These are phyloP conservation scores for Petrocephalus sullivani DNA, from an alignment of 2,797 vertebrate genomes.

Conservation along the genomic window DNA sequence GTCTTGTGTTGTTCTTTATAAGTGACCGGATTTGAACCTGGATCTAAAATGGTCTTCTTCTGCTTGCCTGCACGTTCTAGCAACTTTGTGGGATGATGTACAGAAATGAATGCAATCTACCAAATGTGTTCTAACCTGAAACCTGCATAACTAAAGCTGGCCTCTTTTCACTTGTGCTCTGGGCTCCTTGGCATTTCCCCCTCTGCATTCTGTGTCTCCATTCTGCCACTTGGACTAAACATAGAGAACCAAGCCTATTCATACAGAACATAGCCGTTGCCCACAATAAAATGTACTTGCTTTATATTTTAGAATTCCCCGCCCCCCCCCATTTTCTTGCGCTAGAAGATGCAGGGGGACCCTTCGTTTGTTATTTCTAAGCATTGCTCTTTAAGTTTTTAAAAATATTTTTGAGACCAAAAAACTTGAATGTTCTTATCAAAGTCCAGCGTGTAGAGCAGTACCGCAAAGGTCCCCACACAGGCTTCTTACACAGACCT, in stretches of 20 bases:
- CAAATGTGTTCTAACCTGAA: constrained; percentile 1
- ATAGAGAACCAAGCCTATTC: neutral
- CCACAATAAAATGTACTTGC: neutral
- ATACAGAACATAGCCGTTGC: neutral
- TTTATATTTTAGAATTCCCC: neutral
- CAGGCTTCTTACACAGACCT: neutral
- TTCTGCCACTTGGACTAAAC: neutral
- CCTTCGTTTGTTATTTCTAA: neutral
- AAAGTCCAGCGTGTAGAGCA: neutral
- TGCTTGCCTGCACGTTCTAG: neutral
- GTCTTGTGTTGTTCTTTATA: constrained; percentile 1
- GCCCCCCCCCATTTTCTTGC: neutral
- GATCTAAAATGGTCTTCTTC: neutral
- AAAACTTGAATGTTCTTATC: neutral
- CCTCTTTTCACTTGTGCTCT: neutral
- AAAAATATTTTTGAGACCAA: neutral
- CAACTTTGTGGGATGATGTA: neutral
- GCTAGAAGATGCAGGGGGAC: neutral
- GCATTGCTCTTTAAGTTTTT: neutral
- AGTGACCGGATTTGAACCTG: neutral
- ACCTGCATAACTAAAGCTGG: neutral
- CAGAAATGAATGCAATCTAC: neutral
- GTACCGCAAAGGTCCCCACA: neutral
- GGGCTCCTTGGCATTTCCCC: neutral
- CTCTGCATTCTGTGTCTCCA: neutral